Percentiles rank a stretch among this genome's conserved stretches.
phyloP scores from a whole-genome alignment of 2,888 invertebrate species.

The Hirtodrosophila trivittata region DNA sequence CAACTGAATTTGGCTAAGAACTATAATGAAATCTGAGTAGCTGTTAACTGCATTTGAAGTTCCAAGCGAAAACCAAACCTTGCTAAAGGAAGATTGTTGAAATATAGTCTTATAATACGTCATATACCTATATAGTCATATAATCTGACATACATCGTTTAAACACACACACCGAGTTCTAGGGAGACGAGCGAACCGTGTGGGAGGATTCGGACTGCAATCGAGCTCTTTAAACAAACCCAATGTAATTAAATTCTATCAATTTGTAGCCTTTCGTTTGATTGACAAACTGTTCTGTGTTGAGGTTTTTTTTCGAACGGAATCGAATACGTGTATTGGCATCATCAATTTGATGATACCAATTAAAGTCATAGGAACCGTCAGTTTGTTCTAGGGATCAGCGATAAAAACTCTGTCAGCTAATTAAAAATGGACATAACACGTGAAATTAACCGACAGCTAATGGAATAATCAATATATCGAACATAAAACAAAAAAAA shows the following conservation, averaged over 20 bases:
- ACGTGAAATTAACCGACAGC: constrained; percentile 54
- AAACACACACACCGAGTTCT: too few relatives aligned
- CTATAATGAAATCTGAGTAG: too few relatives aligned
- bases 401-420: constrained; percentile 60
- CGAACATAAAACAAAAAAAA: constrained; percentile 25
- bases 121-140: too few relatives aligned
- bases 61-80: too few relatives aligned
- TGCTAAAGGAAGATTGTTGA: too few relatives aligned
- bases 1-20: constrained; percentile 2
- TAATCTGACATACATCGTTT: too few relatives aligned
- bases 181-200: too few relatives aligned
- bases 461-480: constrained; percentile 70
- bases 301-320: constrained; percentile 4
- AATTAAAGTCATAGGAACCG: constrained; percentile 38
- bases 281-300: constrained; percentile 68
- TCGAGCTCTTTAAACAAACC: constrained; percentile 26
- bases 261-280: constrained; percentile 60
- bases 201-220: not conserved
- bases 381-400: constrained; percentile 11
- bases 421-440: constrained; percentile 70
- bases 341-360: constrained; percentile 33
- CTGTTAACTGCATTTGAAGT: too few relatives aligned
- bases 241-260: constrained; percentile 47
- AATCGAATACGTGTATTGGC: constrained; percentile 14
- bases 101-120: too few relatives aligned